Conservation (phyloP, 30 jellyfish, hydroid and myxozoan genomes). For the Hydra vulgaris region DNA sequence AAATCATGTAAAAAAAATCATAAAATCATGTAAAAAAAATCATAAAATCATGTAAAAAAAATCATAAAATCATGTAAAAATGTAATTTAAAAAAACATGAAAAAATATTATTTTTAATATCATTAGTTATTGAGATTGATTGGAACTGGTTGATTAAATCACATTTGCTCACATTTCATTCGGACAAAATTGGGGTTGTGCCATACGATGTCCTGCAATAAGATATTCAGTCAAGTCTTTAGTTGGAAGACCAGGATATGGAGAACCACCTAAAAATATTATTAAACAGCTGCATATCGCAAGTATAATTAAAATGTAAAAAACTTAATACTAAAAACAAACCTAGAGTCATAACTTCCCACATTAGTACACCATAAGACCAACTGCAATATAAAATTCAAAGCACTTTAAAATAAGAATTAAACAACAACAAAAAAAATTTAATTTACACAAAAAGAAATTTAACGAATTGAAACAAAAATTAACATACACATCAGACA, state of each 20-base stretch:
- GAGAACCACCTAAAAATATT: constrained; percentile 72
- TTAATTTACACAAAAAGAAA: background rate
- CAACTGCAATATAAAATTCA: constrained; percentile 36
- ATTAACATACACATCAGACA: constrained; percentile 82
- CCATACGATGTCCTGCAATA: constrained; percentile 71
- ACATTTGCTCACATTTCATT: constrained; percentile 66
- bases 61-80: too few relatives aligned
- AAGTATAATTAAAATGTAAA: background rate
- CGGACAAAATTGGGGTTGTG: constrained; percentile 79
- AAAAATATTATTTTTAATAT: too few relatives aligned
- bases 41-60: background rate
- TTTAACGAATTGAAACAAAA: background rate
- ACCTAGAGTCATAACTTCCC: constrained; percentile 98
- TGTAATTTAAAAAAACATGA: too few relatives aligned
- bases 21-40: background rate
- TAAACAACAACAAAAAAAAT: background rate
- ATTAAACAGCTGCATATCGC: background rate
- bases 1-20: background rate
- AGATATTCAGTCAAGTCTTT: constrained; percentile 56
- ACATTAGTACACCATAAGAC: constrained; percentile 84
- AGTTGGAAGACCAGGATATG: constrained; percentile 91
- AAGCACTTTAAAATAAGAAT: background rate
- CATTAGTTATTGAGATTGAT: too few relatives aligned
- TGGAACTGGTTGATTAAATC: too few relatives aligned
- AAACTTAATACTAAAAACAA: background rate